Evolutionary conservation across 2,888 invertebrate genomes (phyloP), one percentile per base, ranked within the genome.

Genomic region (Pristionchus japonicus): DNA sequence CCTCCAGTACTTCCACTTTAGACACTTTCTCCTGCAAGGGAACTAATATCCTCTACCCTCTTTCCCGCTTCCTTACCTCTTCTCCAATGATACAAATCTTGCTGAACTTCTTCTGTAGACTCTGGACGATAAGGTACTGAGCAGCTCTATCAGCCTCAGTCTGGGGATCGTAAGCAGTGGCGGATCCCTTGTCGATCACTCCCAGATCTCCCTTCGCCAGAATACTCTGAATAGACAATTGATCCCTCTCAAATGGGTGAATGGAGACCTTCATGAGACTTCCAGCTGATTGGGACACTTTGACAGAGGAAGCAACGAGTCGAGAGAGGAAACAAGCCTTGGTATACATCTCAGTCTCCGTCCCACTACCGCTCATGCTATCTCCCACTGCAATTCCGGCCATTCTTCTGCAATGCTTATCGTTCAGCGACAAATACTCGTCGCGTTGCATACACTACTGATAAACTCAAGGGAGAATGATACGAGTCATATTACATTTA

Each of bases 61-160:
- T 15, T n/a, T 67, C 31, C 11, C 31, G 80, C 37, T 34, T 27
- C 70, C 90, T 89, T 90, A 95, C 95, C 94, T 95, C 98, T 95
- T 99, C 99, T 95, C 99, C 99, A 91, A 95, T 93, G 0, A 98
- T 98, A 93, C 97, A 97, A 89, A 98, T 97, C 70, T 96, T 96
- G 0, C 98, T 98, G 95, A 97, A 99, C 93, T 97, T 96, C 89
- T 96, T 96, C 57, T 96, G 95, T 7, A 99, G 95, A 1, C 98
- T 98, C 40, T 97, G 97, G 89, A 98, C 96, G 89, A 99, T 99
- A 94, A 97, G 98, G 91, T 96, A 96, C 95, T 99, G 98, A 0
- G 98, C 98, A 47, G 97, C 97, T 91, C 99, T 96, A 95, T 99
- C 99, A 11, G 99, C 99, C 95, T 98, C 98, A 7, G 99, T 99